Evolutionary conservation across 2,797 vertebrate genomes (phyloP).

Genomic region (Melanotaenia pygmaea): DNA sequence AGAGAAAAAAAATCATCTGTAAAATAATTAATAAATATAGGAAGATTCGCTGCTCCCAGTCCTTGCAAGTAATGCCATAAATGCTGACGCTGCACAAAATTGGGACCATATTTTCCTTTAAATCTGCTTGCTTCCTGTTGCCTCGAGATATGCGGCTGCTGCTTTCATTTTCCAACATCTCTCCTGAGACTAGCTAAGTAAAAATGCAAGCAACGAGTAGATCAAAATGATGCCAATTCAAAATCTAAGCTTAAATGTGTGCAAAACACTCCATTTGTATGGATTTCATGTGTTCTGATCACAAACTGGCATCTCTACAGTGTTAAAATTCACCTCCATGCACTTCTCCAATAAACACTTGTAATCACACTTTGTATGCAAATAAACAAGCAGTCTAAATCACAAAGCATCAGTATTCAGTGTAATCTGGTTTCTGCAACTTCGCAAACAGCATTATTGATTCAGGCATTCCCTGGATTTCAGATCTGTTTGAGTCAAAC

Average conservation of each 20-base stretch:
- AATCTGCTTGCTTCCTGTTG: slow-evolving; percentile 10
- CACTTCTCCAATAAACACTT: background rate
- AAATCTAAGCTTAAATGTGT: background rate
- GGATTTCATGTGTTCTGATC: background rate
- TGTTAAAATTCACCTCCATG: background rate
- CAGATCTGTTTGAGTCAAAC: background rate
- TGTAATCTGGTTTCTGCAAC: background rate
- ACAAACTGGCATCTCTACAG: background rate
- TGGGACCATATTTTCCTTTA: slow-evolving; percentile 25
- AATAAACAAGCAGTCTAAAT: background rate
- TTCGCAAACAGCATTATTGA: background rate
- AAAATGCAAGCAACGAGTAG: background rate
- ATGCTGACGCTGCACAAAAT: slow-evolving; percentile 3
- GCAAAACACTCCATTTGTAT: background rate
- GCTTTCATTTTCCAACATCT: background rate
- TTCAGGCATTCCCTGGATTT: background rate
- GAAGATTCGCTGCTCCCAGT: background rate
- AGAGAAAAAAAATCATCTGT: background rate
- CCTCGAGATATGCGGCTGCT: slow-evolving; percentile 1
- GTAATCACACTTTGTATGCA: background rate
- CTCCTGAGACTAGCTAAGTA: background rate
- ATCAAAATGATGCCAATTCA: background rate
- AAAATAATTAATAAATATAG: background rate
- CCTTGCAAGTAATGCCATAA: background rate
- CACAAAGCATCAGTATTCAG: background rate